Conservation (phyloP, 2,888 invertebrate species). For the Drosophila siamana region DNA sequence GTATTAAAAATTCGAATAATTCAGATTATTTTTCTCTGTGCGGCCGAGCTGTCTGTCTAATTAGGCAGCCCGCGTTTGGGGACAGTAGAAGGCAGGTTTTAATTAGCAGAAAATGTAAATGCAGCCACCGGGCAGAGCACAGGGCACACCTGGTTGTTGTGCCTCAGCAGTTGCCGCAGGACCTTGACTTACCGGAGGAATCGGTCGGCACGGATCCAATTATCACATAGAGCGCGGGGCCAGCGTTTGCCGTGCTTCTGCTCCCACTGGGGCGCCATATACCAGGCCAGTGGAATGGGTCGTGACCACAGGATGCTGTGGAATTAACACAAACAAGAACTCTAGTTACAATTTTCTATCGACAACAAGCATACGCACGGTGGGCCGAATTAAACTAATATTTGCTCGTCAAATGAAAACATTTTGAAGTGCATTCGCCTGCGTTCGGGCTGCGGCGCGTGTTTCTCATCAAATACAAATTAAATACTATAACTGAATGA, state of each 20-base stretch:
- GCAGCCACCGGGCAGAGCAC: slow-evolving; percentile 21
- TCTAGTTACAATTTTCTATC: neutral
- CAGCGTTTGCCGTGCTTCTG: slow-evolving; percentile 91
- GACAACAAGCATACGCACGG: slow-evolving; percentile 40
- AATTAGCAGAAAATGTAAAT: slow-evolving; percentile 65
- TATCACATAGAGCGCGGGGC: slow-evolving; percentile 93
- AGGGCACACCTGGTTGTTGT: too few relatives aligned
- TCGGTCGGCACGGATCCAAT: slow-evolving; percentile 95
- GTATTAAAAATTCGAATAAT: slow-evolving; percentile 42
- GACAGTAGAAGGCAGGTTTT: slow-evolving; percentile 40
- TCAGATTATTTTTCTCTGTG: slow-evolving; percentile 12
- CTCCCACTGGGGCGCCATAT: slow-evolving; percentile 96
- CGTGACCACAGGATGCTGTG: slow-evolving; percentile 93
- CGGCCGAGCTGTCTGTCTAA: slow-evolving; percentile 35
- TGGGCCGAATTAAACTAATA: neutral
- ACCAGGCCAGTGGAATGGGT: slow-evolving; percentile 97
- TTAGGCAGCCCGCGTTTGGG: slow-evolving; percentile 40
- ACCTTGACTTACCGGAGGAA: slow-evolving; percentile 86
- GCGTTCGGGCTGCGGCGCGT: slow-evolving; percentile 4
- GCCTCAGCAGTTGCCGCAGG: too few relatives aligned
- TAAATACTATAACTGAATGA: slow-evolving; percentile 28
- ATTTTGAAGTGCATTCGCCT: neutral
- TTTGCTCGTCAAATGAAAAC: neutral
- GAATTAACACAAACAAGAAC: neutral
- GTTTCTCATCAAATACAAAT: slow-evolving; percentile 51